Evolutionary conservation across 1,140 invertebrate species (phyloP).

Genomic region (Drosophila mauritiana): DNA sequence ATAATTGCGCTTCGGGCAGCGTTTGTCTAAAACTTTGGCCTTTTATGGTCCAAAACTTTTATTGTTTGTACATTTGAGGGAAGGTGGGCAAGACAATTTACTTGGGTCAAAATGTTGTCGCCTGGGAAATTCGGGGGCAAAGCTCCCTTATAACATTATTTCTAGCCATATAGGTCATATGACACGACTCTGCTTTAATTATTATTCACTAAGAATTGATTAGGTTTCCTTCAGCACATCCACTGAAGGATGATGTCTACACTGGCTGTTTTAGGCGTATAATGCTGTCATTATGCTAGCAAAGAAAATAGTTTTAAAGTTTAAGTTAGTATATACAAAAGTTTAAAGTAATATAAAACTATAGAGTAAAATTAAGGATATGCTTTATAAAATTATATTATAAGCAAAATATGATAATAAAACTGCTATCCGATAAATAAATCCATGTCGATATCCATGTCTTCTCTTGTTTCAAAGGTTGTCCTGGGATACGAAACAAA

Average conservation of each 20-base stretch:
- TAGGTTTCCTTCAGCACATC: neutral
- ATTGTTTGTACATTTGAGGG: conserved; percentile 21
- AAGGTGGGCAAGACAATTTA: conserved; percentile 1
- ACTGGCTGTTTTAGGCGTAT: too few relatives aligned
- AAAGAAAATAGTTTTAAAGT: too few relatives aligned
- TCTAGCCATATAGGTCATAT: neutral
- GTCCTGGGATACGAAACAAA: conserved; percentile 19
- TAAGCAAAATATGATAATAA: too few relatives aligned
- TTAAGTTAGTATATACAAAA: too few relatives aligned
- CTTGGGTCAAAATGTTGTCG: conserved; percentile 38
- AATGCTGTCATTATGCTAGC: too few relatives aligned
- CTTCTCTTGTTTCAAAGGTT: neutral
- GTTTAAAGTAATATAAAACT: too few relatives aligned
- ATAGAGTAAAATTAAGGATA: too few relatives aligned
- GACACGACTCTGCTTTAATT: neutral
- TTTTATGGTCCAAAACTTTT: conserved; percentile 21
- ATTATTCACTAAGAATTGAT: too few relatives aligned
- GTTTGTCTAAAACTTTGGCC: conserved; percentile 21
- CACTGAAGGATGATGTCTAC: neutral
- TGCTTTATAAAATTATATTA: too few relatives aligned
- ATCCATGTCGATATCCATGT: too few relatives aligned
- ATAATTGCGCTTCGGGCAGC: conserved; percentile 38
- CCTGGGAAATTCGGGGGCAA: conserved; percentile 49
- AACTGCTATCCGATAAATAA: too few relatives aligned
- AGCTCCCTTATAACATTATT: neutral